phyloP scores from a whole-genome alignment of 2,797 vertebrate genomes.

The Fratercula arctica region DNA sequence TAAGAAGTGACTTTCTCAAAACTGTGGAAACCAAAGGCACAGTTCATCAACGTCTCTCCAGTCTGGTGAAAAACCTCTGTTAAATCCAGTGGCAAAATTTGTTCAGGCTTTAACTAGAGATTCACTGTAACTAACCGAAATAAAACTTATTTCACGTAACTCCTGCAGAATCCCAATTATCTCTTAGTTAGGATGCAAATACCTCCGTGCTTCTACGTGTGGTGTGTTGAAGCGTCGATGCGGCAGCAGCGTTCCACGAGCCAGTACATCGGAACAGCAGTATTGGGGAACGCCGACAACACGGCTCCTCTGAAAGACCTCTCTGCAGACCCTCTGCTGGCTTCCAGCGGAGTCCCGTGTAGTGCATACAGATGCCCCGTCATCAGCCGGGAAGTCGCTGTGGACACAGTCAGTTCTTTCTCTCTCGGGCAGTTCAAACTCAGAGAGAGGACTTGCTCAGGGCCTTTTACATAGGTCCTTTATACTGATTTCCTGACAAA shows the following conservation, averaged over 20 bases:
- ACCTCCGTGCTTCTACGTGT: constrained; percentile 42
- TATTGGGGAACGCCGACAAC: background rate
- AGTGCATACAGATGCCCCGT: constrained; percentile 17
- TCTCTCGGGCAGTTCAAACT: constrained; percentile 33
- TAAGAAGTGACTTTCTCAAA: constrained; percentile 51
- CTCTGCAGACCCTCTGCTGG: background rate
- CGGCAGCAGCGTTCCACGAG: constrained; percentile 11
- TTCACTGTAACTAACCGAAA: constrained; percentile 4
- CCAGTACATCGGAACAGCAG: constrained; percentile 29
- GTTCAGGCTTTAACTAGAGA: background rate
- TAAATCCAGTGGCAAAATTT: constrained; percentile 6
- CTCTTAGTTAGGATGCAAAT: constrained; percentile 30
- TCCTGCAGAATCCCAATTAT: constrained; percentile 27
- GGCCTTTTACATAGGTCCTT: constrained; percentile 79
- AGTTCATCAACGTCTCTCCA: constrained; percentile 42
- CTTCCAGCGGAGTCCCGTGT: constrained; percentile 3
- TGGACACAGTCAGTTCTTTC: background rate
- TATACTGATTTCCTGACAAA: constrained; percentile 82
- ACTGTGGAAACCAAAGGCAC: constrained; percentile 59
- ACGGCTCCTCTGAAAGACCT: background rate
- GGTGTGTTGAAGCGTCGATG: constrained; percentile 23
- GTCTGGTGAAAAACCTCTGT: constrained; percentile 36
- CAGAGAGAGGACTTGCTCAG: constrained; percentile 7
- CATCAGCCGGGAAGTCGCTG: constrained; percentile 30
- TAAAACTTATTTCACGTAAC: background rate